A percentile compares a stretch with the other conserved stretches of the same genome.
Conservation (phyloP, 2,888 invertebrate species). For the Gymnoscelis rufifasciata region DNA sequence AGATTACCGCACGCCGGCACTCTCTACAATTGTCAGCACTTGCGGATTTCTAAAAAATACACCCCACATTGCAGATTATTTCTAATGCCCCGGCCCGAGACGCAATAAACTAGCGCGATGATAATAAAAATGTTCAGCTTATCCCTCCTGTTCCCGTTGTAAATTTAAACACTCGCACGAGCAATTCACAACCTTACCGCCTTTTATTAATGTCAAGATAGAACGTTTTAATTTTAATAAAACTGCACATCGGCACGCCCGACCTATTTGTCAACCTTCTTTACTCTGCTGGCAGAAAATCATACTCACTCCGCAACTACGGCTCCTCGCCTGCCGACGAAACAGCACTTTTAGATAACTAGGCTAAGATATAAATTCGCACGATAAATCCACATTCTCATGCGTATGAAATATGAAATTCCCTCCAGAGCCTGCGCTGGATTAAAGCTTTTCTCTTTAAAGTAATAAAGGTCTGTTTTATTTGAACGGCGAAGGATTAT, state of each 20-base stretch:
- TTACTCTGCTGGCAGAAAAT: constrained; percentile 76
- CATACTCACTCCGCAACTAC: constrained; percentile 68
- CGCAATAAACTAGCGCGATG: constrained; percentile 70
- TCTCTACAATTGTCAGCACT: constrained; percentile 38
- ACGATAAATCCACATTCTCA: constrained; percentile 56
- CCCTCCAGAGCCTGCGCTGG: constrained; percentile 57
- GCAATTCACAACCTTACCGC: constrained; percentile 62
- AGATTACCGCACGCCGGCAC: constrained; percentile 38
- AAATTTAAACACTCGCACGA: constrained; percentile 54
- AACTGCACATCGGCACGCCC: constrained; percentile 76
- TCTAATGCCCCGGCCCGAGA: constrained; percentile 67
- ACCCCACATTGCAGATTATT: constrained; percentile 62
- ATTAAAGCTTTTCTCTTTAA: constrained; percentile 74
- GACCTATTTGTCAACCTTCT: constrained; percentile 79
- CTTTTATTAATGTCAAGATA: constrained; percentile 69
- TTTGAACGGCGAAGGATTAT: constrained; percentile 69
- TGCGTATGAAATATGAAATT: constrained; percentile 66
- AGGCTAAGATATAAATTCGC: constrained; percentile 71
- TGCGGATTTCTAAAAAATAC: constrained; percentile 46
- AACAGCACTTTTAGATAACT: constrained; percentile 65
- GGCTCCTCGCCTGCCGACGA: constrained; percentile 41
- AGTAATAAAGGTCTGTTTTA: constrained; percentile 79
- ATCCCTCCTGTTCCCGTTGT: constrained; percentile 64
- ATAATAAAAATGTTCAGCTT: constrained; percentile 73
- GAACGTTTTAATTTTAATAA: constrained; percentile 78